Evolutionary conservation across 2,113 vertebrate genomes (phyloP), one percentile per base, ranked within the genome.

Genomic region (Pao palembangensis): DNA sequence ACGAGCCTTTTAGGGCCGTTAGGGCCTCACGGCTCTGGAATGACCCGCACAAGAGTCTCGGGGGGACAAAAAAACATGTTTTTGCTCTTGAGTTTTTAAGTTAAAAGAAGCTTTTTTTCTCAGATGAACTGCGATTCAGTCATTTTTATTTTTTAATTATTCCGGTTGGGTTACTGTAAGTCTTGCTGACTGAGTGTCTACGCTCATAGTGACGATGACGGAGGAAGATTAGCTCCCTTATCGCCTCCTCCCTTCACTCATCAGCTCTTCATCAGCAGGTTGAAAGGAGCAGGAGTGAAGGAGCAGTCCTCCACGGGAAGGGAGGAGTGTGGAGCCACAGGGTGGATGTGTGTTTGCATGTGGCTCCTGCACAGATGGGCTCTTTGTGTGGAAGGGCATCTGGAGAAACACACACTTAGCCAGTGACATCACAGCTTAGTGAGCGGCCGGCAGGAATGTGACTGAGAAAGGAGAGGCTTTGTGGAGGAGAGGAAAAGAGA

Each of bases 381-480:
- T 82, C 87, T 87, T 87, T 87, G 85, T 88, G 70, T 66, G 44
- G 57, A 60, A 66, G 78, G 56, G 76, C 76, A 70, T 83, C 52
- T 79, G 76, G 57, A 79, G 70, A 69, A 71, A 78, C 47, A 16
- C 63, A 63, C 51, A 64, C 20, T 67, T 56, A 67, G 66, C 49
- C 76, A 62, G 81, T 88, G 87, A 87, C 87, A 86, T 88, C 87
- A 88, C 85, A 70, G 69, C 80, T 69, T 61, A 72, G 66, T 20
- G 64, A 65, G 78, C 78, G 28, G 69, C 61, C 59, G 25, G 55
- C 58, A 85, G 78, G 85, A 88, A 88, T 87, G 79, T 78, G 54
- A 59, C 72, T 81, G 75, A 71, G 78, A 89, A 75, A 85, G 85
- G 84, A 84, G 82, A 85, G 76, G 82, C 87, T 89, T 87, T 89